Conservation (phyloP, 2,113 vertebrate genomes). For the Morone chrysops region DNA sequence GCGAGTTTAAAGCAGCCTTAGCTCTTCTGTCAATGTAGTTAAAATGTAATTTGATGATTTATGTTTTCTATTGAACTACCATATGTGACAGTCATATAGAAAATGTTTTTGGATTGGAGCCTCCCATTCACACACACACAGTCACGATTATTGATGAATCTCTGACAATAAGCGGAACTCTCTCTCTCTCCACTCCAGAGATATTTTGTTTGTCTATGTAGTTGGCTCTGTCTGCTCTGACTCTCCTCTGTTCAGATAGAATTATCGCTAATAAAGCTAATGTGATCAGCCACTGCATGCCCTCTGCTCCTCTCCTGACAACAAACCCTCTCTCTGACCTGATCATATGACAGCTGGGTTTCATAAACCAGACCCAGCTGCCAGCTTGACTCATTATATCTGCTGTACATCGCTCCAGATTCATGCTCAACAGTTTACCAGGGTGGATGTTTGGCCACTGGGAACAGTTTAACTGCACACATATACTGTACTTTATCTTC, state of each 20-base stretch:
- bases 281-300: constrained; percentile 52
- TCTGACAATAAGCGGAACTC: background rate
- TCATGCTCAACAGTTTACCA: background rate
- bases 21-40: background rate
- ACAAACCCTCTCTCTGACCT: constrained; percentile 59
- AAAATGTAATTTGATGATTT: background rate
- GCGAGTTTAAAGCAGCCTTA: background rate
- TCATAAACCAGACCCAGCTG: constrained; percentile 50
- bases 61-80: background rate
- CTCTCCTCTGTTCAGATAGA: constrained; percentile 41
- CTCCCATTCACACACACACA: background rate
- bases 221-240: constrained; percentile 2
- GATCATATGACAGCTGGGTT: constrained; percentile 51
- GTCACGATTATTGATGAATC: background rate
- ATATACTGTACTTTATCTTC: background rate
- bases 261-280: constrained; percentile 63
- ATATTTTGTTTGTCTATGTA: constrained; percentile 8
- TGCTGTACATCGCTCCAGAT: background rate
- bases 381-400: constrained; percentile 19
- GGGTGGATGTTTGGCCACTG: background rate
- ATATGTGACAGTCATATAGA: background rate
- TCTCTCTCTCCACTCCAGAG: background rate
- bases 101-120: no score
- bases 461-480: background rate
- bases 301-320: constrained; percentile 54